Evolutionary conservation across 2,888 invertebrate species (phyloP).

Genomic region (Athetis lepigone): DNA sequence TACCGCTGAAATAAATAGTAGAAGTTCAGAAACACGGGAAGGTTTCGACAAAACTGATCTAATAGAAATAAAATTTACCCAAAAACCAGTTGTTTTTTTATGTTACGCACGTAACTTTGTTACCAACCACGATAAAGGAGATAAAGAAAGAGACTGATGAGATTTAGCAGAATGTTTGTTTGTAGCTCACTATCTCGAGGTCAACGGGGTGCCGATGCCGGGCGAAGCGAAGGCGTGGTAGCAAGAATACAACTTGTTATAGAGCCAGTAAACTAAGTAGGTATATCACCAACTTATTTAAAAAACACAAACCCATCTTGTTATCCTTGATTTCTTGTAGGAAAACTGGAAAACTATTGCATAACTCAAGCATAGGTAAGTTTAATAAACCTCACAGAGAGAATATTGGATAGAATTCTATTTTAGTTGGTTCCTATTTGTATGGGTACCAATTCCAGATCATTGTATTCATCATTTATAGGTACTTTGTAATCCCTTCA

Average conservation of each 20-base stretch:
- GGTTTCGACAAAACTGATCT: neutral
- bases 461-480: no score
- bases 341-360: no score
- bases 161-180: constrained; percentile 61
- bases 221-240: no score
- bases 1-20: neutral
- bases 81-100: constrained; percentile 6
- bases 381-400: no score
- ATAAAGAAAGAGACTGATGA: constrained; percentile 65
- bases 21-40: neutral
- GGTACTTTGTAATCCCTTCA: no score
- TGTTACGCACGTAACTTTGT: constrained; percentile 45
- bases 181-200: constrained; percentile 72
- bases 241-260: constrained; percentile 14
- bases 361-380: no score
- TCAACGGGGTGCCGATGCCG: constrained; percentile 71
- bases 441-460: no score
- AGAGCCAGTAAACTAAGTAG: neutral
- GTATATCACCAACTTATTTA: neutral
- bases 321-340: no score
- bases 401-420: no score
- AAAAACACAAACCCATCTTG: neutral
- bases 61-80: neutral
- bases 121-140: constrained; percentile 68
- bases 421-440: no score